Conservation (phyloP, 2,113 vertebrate species). For the Ascaphus truei region DNA sequence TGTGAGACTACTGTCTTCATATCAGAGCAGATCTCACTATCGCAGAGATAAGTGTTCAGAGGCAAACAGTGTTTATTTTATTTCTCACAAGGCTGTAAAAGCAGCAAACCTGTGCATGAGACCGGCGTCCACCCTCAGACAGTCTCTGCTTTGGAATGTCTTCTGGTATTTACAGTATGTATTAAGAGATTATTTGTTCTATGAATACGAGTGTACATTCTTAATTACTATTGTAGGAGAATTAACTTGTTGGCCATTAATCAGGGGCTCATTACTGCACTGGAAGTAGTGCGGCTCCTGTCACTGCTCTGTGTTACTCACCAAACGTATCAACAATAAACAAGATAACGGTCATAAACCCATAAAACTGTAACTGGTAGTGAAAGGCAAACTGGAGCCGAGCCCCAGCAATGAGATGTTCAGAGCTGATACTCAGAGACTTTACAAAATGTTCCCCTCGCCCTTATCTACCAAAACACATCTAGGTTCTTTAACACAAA, state of each 20-base stretch:
- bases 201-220: too few relatives aligned
- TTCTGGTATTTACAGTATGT: background rate
- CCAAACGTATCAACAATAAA: slow-evolving; percentile 46
- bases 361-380: slow-evolving; percentile 58
- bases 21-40: slow-evolving; percentile 4
- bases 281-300: slow-evolving; percentile 37
- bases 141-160: background rate
- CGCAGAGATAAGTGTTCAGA: background rate
- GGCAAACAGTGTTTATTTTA: background rate
- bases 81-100: background rate
- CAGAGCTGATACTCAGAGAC: slow-evolving; percentile 25
- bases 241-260: slow-evolving; percentile 40
- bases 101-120: background rate
- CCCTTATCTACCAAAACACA: slow-evolving; percentile 20
- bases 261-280: slow-evolving; percentile 29
- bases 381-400: slow-evolving; percentile 54
- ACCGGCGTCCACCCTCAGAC: background rate
- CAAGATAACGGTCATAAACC: slow-evolving; percentile 30
- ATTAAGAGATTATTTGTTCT: too few relatives aligned
- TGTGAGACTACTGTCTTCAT: slow-evolving; percentile 25
- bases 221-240: background rate
- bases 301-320: slow-evolving; percentile 37
- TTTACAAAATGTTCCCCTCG: background rate
- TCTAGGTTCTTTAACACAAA: slow-evolving; percentile 10
- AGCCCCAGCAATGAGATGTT: slow-evolving; percentile 38